A percentile compares a stretch with the other conserved stretches of the same genome.
These are phyloP conservation scores for Odobenus rosmarus DNA, from an alignment of 2,113 vertebrate genomes.

Conservation along the genomic window DNA sequence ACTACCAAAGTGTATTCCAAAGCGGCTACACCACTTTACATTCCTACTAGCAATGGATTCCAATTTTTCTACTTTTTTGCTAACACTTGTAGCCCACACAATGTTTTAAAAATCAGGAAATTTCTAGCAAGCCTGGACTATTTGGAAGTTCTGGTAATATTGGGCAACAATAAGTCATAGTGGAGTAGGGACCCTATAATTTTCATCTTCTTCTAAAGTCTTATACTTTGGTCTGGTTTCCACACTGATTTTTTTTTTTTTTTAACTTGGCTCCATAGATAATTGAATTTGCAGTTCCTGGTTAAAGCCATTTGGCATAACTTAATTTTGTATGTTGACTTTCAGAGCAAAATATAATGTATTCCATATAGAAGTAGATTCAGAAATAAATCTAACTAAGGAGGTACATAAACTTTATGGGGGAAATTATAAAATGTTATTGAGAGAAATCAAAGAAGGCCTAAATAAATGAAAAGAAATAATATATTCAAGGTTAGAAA, in stretches of 20 bases:
- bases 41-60: background rate
- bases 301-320: background rate
- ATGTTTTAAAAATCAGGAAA: background rate
- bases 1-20: background rate
- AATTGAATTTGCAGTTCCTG: background rate
- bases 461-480: conserved; percentile 28
- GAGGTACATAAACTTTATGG: background rate
- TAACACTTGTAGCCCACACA: background rate
- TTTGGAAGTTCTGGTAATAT: background rate
- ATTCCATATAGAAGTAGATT: background rate
- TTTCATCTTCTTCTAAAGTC: background rate
- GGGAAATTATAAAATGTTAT: conserved; percentile 12
- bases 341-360: background rate
- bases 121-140: background rate
- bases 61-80: background rate
- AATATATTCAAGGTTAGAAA: background rate
- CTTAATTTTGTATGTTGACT: background rate
- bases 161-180: background rate
- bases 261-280: background rate
- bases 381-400: conserved; percentile 10
- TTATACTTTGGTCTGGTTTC: background rate
- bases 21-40: background rate
- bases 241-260: background rate
- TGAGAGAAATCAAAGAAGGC: background rate
- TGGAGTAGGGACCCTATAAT: background rate